Evolutionary conservation across 2,113 vertebrate genomes (phyloP).

Genomic region (Podilymbus podiceps): DNA sequence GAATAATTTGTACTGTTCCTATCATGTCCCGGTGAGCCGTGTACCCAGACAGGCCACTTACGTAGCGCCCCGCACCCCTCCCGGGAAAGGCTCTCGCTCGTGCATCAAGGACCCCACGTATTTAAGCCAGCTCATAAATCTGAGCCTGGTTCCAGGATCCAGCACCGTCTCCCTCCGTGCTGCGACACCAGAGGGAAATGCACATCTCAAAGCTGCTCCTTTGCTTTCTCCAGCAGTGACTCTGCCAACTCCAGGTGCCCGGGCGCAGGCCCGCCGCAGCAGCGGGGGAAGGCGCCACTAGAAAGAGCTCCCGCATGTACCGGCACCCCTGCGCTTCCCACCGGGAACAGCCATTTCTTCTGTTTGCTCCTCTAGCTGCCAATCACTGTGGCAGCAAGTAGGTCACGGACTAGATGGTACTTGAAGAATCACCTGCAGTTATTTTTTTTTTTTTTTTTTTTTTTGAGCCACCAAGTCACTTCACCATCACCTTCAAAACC

Average conservation of each 20-base stretch:
- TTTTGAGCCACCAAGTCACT: not conserved
- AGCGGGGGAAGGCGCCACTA: not conserved
- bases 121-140: not conserved
- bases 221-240: not conserved
- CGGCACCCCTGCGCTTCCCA: not conserved
- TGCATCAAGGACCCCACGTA: not conserved
- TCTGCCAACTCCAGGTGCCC: not conserved
- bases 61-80: not conserved
- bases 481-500: not conserved
- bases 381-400: not conserved
- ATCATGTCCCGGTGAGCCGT: not conserved
- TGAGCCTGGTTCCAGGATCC: not conserved
- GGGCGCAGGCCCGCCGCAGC: not conserved
- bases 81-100: not conserved
- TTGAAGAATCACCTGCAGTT: not conserved
- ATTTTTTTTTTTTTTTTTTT: not conserved
- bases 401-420: not conserved
- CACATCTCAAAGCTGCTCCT: not conserved
- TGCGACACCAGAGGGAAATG: not conserved
- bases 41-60: not conserved
- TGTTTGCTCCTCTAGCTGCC: not conserved
- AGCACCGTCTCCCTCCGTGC: not conserved
- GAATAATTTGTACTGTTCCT: not conserved
- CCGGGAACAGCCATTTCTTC: not conserved
- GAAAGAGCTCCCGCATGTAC: not conserved